A percentile compares a stretch with the other conserved stretches of the same genome.
These are phyloP conservation scores for Chloroceryle aenea DNA, from an alignment of 2,113 vertebrate genomes.

Conservation along the genomic window DNA sequence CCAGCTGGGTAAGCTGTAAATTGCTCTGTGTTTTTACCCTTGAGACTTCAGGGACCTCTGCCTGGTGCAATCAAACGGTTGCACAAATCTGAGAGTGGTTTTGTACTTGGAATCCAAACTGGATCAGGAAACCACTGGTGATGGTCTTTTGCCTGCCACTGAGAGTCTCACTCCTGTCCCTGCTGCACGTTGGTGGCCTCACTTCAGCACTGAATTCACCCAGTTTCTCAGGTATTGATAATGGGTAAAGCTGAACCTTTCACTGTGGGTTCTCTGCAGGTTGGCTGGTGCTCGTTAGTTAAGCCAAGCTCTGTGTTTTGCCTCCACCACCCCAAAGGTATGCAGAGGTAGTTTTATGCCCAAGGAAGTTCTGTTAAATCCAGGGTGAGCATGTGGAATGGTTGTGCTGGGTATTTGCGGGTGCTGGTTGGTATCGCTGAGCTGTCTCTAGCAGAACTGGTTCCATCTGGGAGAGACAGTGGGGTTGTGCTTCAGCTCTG, in stretches of 20 bases:
- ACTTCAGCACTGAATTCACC: neutral
- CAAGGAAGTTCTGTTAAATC: neutral
- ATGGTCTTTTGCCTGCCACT: neutral
- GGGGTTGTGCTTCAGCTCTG: neutral
- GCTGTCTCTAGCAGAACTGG: neutral
- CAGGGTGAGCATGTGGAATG: neutral
- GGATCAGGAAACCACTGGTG: neutral
- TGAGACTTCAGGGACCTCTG: conserved; percentile 29
- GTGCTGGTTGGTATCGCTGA: neutral
- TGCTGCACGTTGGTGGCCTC: neutral
- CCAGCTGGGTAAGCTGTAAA: conserved; percentile 1
- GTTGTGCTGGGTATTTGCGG: neutral
- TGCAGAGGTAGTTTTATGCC: neutral
- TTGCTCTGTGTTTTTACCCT: conserved; percentile 16
- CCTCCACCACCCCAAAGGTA: neutral
- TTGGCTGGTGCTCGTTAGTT: neutral
- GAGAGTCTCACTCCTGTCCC: neutral
- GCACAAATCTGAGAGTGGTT: neutral
- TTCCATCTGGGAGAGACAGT: neutral
- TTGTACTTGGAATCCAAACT: neutral
- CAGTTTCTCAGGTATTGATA: neutral
- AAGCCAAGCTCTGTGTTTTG: neutral
- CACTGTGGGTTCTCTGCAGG: neutral
- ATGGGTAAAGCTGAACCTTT: neutral
- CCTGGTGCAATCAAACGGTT: neutral